These are phyloP conservation scores for Plectus sambesii DNA, from an alignment of 1,140 invertebrate genomes.

Conservation along the genomic window DNA sequence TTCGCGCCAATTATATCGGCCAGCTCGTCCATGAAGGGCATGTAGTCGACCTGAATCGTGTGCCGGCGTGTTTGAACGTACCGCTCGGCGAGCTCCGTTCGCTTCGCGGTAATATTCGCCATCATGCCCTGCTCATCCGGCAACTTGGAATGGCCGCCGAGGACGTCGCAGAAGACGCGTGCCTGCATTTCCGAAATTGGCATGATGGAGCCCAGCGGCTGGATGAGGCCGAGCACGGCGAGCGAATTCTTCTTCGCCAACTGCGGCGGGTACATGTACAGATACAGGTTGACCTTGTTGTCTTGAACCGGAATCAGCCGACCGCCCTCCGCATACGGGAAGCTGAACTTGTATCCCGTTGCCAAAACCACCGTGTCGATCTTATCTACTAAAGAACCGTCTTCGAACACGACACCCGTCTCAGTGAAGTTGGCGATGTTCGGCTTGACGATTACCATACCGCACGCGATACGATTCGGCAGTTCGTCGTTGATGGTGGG, in stretches of 20 bases:
- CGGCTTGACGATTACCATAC: slow-evolving; percentile 48
- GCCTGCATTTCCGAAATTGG: slow-evolving; percentile 53
- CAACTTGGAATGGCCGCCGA: slow-evolving; percentile 19
- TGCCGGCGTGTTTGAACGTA: slow-evolving; percentile 28
- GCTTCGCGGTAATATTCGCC: slow-evolving; percentile 16
- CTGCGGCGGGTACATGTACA: slow-evolving; percentile 48
- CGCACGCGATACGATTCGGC: slow-evolving; percentile 51
- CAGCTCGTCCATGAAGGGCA: slow-evolving; percentile 48
- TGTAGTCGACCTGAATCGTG: slow-evolving; percentile 45
- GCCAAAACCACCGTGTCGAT: slow-evolving; percentile 43
- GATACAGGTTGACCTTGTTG: slow-evolving; percentile 48
- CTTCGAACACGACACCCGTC: slow-evolving; percentile 47
- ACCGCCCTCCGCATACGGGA: slow-evolving; percentile 31
- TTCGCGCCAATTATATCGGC: slow-evolving; percentile 45
- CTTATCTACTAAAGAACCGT: slow-evolving; percentile 30
- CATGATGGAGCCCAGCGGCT: slow-evolving; percentile 49
- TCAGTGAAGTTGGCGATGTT: slow-evolving; percentile 46
- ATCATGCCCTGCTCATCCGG: slow-evolving; percentile 25
- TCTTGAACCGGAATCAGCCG: slow-evolving; percentile 22
- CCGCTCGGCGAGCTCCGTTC: slow-evolving; percentile 16
- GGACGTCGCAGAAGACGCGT: slow-evolving; percentile 45
- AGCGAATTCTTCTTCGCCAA: slow-evolving; percentile 46
- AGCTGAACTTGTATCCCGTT: slow-evolving; percentile 45
- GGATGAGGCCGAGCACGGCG: slow-evolving; percentile 50
- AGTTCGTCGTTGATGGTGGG: slow-evolving; percentile 54